Evolutionary conservation across 2,113 vertebrate genomes (phyloP).

Genomic region (Prunella himalayana): DNA sequence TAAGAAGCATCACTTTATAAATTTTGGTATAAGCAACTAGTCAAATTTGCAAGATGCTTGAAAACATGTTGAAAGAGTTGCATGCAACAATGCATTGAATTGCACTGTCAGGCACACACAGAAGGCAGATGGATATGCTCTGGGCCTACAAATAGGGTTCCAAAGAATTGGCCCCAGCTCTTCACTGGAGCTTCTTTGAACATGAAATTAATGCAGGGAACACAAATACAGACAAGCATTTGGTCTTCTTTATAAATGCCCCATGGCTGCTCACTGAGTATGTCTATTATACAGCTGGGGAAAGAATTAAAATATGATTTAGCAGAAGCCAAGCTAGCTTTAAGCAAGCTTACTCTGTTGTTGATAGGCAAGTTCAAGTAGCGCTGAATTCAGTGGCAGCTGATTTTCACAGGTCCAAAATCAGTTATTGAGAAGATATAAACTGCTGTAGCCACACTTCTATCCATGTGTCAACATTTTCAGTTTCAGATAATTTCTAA

Average conservation of each 20-base stretch:
- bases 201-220: not conserved
- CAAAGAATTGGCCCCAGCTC: not conserved
- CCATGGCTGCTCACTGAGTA: not conserved
- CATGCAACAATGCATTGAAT: not conserved
- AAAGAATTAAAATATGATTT: not conserved
- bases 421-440: not conserved
- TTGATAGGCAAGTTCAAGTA: not conserved
- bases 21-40: not conserved
- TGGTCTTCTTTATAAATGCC: not conserved
- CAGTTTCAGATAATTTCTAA: not conserved
- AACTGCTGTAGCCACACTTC: not conserved
- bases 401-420: not conserved
- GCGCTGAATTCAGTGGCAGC: not conserved
- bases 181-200: not conserved
- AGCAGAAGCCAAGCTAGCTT: not conserved
- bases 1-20: not conserved
- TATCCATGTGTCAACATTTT: not conserved
- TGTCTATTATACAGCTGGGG: not conserved
- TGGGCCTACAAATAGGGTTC: not conserved
- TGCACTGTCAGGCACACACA: not conserved
- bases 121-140: not conserved
- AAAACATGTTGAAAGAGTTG: not conserved
- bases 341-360: not conserved
- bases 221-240: not conserved
- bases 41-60: not conserved